Conservation (phyloP, 2,797 vertebrate species). For the Erithacus rubecula region DNA sequence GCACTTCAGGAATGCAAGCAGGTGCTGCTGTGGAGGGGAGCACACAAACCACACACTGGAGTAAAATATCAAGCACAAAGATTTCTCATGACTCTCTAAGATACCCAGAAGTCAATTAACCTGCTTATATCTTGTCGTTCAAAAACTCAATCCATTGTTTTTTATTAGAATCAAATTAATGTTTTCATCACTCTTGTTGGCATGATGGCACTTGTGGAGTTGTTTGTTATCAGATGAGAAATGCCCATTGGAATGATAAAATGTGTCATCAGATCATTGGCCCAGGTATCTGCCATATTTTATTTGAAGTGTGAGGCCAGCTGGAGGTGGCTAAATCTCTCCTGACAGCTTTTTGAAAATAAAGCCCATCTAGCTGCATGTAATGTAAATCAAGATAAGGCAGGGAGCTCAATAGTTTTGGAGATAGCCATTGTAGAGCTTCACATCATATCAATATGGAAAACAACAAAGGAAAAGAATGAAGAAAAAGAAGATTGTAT, state of each 20-base stretch:
- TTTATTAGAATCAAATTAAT: slow-evolving; percentile 23
- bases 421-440: neutral
- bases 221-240: neutral
- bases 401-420: neutral
- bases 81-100: neutral
- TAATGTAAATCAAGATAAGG: slow-evolving; percentile 17
- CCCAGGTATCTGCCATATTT: slow-evolving; percentile 22
- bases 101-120: slow-evolving; percentile 38
- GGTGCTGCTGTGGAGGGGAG: slow-evolving; percentile 5
- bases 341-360: neutral
- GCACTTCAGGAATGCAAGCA: slow-evolving; percentile 9
- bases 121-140: neutral
- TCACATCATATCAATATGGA: neutral
- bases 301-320: slow-evolving; percentile 14
- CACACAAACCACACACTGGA: neutral
- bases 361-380: neutral
- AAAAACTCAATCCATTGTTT: neutral
- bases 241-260: slow-evolving; percentile 42
- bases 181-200: neutral
- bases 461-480: neutral
- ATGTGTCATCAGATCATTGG: neutral
- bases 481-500: neutral
- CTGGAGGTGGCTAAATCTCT: neutral
- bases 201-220: neutral
- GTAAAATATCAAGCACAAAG: neutral